Evolutionary conservation across 2,797 vertebrate genomes (phyloP).

Genomic region (Gobionotothen gibberifrons): DNA sequence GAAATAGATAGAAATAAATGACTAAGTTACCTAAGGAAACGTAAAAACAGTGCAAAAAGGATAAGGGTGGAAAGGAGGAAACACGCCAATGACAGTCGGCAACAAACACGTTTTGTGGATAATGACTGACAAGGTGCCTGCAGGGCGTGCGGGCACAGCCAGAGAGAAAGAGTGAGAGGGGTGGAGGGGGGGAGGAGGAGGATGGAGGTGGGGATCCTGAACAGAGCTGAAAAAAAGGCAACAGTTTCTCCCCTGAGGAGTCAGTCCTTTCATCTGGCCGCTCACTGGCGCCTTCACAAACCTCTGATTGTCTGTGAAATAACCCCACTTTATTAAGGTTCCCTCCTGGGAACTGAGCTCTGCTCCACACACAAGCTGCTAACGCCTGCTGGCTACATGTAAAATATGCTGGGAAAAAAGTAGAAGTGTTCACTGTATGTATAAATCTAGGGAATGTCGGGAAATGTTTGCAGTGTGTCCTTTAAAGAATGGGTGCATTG

Average conservation of each 20-base stretch:
- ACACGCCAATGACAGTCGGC: slow-evolving; percentile 45
- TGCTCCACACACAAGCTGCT: slow-evolving; percentile 55
- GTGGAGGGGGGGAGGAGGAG: slow-evolving; percentile 48
- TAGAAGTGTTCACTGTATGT: slow-evolving; percentile 22
- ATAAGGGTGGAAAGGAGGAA: slow-evolving; percentile 36
- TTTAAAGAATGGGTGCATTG: background rate
- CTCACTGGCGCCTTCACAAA: slow-evolving; percentile 88
- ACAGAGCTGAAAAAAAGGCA: slow-evolving; percentile 72
- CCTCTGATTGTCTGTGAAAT: slow-evolving; percentile 90
- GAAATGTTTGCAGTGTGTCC: background rate
- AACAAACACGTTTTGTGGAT: slow-evolving; percentile 61
- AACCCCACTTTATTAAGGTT: slow-evolving; percentile 84
- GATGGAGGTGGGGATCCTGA: slow-evolving; percentile 72
- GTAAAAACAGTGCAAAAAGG: slow-evolving; percentile 19
- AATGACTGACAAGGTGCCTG: slow-evolving; percentile 80
- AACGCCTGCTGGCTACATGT: slow-evolving; percentile 41
- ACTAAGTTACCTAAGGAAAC: slow-evolving; percentile 8
- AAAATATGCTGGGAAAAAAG: slow-evolving; percentile 9
- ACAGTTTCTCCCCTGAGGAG: slow-evolving; percentile 89
- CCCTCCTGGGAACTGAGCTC: slow-evolving; percentile 78
- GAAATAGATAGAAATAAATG: background rate
- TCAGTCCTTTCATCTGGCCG: slow-evolving; percentile 85
- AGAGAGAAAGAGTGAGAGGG: slow-evolving; percentile 39
- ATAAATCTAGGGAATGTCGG: slow-evolving; percentile 16
- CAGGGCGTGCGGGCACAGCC: slow-evolving; percentile 62